Evolutionary conservation across 2,113 vertebrate species (phyloP).

Genomic region (Pteropus alecto): DNA sequence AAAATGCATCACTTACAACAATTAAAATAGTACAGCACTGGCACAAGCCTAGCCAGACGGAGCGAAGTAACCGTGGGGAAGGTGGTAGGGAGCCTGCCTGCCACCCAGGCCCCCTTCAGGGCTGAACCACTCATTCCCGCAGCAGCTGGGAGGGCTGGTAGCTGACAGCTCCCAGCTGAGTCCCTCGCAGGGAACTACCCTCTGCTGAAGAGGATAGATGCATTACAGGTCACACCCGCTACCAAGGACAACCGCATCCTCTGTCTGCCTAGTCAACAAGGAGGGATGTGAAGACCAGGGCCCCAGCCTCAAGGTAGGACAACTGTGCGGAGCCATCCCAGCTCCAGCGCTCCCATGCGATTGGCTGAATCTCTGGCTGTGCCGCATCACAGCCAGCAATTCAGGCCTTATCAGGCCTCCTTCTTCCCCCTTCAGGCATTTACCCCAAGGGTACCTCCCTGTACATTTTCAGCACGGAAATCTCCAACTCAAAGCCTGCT

Average conservation of each 20-base stretch:
- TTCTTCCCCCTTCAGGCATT: neutral
- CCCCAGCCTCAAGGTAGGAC: neutral
- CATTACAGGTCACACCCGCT: neutral
- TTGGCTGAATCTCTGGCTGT: neutral
- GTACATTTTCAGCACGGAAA: neutral
- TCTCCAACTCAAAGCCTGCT: neutral
- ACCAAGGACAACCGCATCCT: neutral
- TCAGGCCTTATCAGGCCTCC: neutral
- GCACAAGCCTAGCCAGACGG: neutral
- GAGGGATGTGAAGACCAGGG: neutral
- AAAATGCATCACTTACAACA: neutral
- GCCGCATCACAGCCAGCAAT: neutral
- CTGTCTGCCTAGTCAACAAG: neutral
- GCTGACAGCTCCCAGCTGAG: neutral
- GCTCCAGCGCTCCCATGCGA: neutral
- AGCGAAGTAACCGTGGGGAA: accelerated
- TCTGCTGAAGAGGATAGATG: neutral
- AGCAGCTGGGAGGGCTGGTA: neutral
- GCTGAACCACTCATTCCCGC: neutral
- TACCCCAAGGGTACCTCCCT: neutral
- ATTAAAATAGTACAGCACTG: neutral
- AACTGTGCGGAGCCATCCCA: neutral
- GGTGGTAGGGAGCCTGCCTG: accelerated
- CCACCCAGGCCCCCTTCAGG: neutral
- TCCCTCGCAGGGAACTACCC: neutral